phyloP scores from a whole-genome alignment of 2,888 invertebrate genomes.

The Antitype chi region DNA sequence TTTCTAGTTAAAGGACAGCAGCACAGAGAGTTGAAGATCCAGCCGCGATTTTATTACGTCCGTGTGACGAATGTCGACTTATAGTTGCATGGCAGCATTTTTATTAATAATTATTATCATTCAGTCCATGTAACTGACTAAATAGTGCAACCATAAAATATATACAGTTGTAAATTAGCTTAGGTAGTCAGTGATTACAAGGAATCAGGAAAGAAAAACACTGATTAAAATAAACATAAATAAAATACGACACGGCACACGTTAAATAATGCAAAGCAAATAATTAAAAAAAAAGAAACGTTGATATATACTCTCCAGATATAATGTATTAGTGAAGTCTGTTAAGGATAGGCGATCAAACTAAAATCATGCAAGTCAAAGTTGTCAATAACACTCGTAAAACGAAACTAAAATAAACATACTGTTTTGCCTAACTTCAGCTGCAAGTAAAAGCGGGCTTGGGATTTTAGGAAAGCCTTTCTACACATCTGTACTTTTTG shows the following conservation, averaged over 20 bases:
- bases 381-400: constrained; percentile 70
- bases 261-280: constrained; percentile 55
- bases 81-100: constrained; percentile 48
- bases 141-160: constrained; percentile 50
- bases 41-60: no score
- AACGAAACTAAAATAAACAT: constrained; percentile 83
- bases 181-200: constrained; percentile 41
- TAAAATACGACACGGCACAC: constrained; percentile 48
- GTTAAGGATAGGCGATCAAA: constrained; percentile 23
- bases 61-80: not conserved
- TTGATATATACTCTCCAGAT: constrained; percentile 7
- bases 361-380: constrained; percentile 62
- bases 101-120: constrained; percentile 10
- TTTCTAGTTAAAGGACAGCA: no score
- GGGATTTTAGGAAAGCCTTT: constrained; percentile 69
- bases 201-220: constrained; percentile 41
- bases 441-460: constrained; percentile 71
- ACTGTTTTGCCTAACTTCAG: constrained; percentile 79
- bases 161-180: constrained; percentile 39
- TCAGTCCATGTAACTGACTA: constrained; percentile 15
- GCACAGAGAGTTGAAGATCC: no score
- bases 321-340: constrained; percentile 23
- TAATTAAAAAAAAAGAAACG: not conserved
- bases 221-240: constrained; percentile 54
- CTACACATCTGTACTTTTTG: constrained; percentile 88